Evolutionary conservation across 2,797 vertebrate species (phyloP).

Genomic region (Callimico goeldii): DNA sequence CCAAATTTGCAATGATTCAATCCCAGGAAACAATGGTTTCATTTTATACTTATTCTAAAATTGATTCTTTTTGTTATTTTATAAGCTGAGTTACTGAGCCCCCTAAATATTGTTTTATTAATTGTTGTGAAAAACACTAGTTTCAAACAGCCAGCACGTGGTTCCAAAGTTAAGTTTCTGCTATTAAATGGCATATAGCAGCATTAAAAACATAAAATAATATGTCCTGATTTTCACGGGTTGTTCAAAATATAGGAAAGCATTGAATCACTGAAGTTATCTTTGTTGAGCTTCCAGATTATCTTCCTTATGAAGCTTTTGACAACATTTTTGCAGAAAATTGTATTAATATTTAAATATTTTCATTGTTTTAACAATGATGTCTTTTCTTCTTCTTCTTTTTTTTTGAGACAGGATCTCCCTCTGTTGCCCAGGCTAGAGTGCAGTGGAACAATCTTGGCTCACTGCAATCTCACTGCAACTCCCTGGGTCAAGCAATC

Average conservation of each 20-base stretch:
- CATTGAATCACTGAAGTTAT: neutral
- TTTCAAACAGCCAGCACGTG: neutral
- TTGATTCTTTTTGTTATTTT: neutral
- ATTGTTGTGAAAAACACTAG: neutral
- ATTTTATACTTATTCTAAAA: slow-evolving; percentile 37
- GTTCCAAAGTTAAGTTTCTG: neutral
- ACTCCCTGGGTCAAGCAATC: neutral
- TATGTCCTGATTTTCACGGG: neutral
- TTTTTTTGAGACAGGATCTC: neutral
- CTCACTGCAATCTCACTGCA: neutral
- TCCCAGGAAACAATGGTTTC: neutral
- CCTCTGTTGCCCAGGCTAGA: neutral
- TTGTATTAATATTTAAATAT: neutral
- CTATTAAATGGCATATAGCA: neutral
- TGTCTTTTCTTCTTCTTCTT: neutral
- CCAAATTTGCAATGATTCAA: slow-evolving; percentile 47
- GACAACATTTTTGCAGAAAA: neutral
- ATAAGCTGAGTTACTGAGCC: neutral
- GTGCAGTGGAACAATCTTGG: neutral
- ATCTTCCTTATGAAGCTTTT: neutral
- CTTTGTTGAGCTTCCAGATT: neutral
- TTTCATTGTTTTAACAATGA: neutral
- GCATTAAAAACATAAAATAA: neutral
- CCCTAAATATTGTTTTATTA: neutral
- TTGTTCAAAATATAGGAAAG: neutral